Evolutionary conservation across 1,140 invertebrate species (phyloP).

Genomic region (Atopsyche davidsoni): DNA sequence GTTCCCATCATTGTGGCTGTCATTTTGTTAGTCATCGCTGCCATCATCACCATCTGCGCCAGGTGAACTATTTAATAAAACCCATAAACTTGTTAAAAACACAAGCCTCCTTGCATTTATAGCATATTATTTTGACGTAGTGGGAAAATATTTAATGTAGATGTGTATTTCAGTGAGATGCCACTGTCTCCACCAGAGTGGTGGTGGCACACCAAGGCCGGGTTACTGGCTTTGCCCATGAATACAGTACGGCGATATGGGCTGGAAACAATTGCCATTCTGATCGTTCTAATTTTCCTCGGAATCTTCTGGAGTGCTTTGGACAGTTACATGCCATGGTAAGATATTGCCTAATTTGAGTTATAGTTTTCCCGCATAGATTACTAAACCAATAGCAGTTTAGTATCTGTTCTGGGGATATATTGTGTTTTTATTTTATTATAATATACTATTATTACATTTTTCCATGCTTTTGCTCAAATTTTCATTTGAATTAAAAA

Average conservation of each 20-base stretch:
- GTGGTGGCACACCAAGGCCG: slow-evolving; percentile 77
- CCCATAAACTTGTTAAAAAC: neutral
- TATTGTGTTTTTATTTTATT: slow-evolving; percentile 3
- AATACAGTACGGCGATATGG: slow-evolving; percentile 65
- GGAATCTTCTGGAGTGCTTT: slow-evolving; percentile 73
- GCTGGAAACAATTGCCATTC: slow-evolving; percentile 61
- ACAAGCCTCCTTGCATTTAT: neutral
- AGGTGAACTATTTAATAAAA: slow-evolving; percentile 36
- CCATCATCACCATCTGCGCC: slow-evolving; percentile 57
- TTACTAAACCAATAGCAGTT: too few relatives aligned
- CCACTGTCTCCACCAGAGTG: slow-evolving; percentile 71
- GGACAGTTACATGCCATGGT: slow-evolving; percentile 69
- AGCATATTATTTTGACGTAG: neutral
- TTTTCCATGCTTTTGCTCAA: neutral
- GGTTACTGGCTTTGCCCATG: slow-evolving; percentile 66
- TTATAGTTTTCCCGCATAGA: too few relatives aligned
- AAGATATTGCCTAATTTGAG: too few relatives aligned
- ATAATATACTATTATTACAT: too few relatives aligned
- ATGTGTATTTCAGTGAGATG: slow-evolving; percentile 52
- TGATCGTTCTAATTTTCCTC: slow-evolving; percentile 61
- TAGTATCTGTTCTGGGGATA: neutral
- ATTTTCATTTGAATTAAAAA: neutral
- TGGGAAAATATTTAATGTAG: too few relatives aligned
- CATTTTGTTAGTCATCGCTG: slow-evolving; percentile 55
- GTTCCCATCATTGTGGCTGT: slow-evolving; percentile 55